phyloP scores from a whole-genome alignment of 2,797 vertebrate genomes.

The Leucoraja ocellata region DNA sequence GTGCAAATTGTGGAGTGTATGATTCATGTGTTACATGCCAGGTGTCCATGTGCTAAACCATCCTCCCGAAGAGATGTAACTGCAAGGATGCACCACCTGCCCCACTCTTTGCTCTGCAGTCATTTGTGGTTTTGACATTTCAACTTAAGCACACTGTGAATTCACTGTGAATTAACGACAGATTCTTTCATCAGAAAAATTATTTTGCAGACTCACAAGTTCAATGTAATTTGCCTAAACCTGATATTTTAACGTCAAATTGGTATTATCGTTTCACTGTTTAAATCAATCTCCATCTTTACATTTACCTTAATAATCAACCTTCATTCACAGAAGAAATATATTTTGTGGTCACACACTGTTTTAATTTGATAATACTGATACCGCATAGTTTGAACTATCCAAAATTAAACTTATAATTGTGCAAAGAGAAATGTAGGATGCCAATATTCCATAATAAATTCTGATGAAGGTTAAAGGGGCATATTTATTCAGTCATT shows the following conservation, averaged over 20 bases:
- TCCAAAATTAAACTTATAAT: neutral
- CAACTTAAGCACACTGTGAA: neutral
- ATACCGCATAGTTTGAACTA: neutral
- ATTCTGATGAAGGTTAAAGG: neutral
- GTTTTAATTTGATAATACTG: neutral
- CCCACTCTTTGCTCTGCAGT: neutral
- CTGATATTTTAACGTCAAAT: neutral
- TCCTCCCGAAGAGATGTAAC: neutral
- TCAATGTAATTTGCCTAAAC: neutral
- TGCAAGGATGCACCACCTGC: constrained; percentile 4
- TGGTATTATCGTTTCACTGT: neutral
- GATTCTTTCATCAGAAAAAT: neutral
- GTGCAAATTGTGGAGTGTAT: neutral
- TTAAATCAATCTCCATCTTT: neutral
- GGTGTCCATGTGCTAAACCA: neutral
- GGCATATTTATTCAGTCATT: neutral
- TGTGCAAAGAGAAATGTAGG: neutral
- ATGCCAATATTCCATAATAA: neutral
- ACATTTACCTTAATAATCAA: neutral
- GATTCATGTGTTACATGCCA: neutral
- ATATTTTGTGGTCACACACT: neutral
- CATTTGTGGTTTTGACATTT: constrained; percentile 11
- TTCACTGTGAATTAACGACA: neutral
- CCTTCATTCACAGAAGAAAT: neutral
- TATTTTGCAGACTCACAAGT: neutral